Evolutionary conservation across 2,888 invertebrate species (phyloP), one percentile per base, ranked within the genome.

Genomic region (Acanthopleura granulata): DNA sequence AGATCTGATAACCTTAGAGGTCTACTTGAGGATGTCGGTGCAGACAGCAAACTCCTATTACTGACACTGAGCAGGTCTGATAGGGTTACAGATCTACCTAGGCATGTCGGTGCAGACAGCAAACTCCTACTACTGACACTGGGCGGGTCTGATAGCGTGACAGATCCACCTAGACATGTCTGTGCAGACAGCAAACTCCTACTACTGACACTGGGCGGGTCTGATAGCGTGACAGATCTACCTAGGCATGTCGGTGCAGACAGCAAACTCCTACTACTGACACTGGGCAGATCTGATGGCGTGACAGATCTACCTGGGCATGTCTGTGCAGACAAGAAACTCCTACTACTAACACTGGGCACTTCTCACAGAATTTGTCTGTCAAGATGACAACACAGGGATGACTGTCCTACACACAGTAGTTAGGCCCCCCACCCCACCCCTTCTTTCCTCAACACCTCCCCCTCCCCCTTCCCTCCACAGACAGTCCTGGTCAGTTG

Each of bases 91-190:
- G 81, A 85, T 89, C 77, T 89, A 87, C 75, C 84, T 89, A 0
- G 84, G 87, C 1, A 86, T 89, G 75, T 82, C 86, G 3, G 57
- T 57, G 22, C 57, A 57, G 57, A n/a, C 57, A 3, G 57, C 57
- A 57, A 57, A 57, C 57, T 85, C 85, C 0, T 85, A 87, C 75
- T 89, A 30, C 89, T 89, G 78, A 89, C 89, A 0, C 75, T 82
- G 16, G 79, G 84, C 88, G 12, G 88, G 88, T 27, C 78, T 88
- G 9, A 80, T 88, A 29, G 85, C 87, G 0, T 79, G 89, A 40
- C 88, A 88, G 81, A 85, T 89, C 77, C 88, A 87, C 75, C 84
- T 89, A 0, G 84, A 87, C 1, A 86, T 89, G 75, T 82, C 86
- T 18, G 57, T 57, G 22, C 57, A 57, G 57, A n/a, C 57, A 3